Conservation (phyloP, 2,113 vertebrate genomes). For the Anser brachyrhynchus region DNA sequence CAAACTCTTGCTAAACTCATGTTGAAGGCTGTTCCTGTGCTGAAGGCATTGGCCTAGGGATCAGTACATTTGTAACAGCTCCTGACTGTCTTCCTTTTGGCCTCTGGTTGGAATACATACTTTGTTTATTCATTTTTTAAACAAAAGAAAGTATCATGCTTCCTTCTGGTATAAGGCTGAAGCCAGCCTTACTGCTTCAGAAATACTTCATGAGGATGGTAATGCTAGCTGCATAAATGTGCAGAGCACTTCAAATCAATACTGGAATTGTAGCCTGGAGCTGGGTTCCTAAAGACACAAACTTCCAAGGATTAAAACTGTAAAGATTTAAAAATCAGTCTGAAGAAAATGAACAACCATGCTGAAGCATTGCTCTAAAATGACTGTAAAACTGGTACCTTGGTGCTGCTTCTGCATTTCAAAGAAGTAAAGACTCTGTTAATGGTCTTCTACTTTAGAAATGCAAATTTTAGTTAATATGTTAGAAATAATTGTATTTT, state of each 20-base stretch:
- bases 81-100: not conserved
- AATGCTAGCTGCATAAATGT: not conserved
- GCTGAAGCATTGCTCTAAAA: not conserved
- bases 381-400: not conserved
- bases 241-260: not conserved
- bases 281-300: not conserved
- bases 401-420: not conserved
- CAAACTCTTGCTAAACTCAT: not conserved
- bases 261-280: not conserved
- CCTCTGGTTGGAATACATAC: not conserved
- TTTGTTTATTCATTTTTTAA: not conserved
- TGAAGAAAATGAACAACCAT: not conserved
- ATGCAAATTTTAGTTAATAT: not conserved
- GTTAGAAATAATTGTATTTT: not conserved
- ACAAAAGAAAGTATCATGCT: not conserved
- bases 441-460: not conserved
- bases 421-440: not conserved
- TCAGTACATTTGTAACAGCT: not conserved
- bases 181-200: not conserved
- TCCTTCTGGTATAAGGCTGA: not conserved
- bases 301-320: not conserved
- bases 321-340: not conserved
- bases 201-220: not conserved
- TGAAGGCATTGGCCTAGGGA: not conserved
- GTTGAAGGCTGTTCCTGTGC: not conserved